Evolutionary conservation across 2,113 vertebrate species (phyloP).

Genomic region (Ellobius talpinus): DNA sequence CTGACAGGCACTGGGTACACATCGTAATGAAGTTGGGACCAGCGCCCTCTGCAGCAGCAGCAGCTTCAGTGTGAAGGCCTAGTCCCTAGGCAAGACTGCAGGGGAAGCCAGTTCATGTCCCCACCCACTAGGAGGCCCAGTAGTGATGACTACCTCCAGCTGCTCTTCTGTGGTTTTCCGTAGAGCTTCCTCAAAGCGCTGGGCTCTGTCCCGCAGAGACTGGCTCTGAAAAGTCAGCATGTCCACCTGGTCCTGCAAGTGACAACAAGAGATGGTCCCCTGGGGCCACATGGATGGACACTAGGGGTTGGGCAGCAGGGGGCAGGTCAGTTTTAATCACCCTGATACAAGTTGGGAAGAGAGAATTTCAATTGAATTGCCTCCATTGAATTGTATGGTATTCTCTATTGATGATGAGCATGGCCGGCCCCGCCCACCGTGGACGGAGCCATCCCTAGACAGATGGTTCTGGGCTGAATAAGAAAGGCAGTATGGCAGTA

Average conservation of each 20-base stretch:
- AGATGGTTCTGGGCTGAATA: not conserved
- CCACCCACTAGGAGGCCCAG: rapidly evolving
- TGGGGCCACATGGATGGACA: rapidly evolving
- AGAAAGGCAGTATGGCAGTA: not conserved
- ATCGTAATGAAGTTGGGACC: not conserved
- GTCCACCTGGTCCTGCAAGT: slow-evolving; percentile 96
- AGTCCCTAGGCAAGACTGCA: not conserved
- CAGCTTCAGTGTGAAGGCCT: not conserved
- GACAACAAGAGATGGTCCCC: not conserved
- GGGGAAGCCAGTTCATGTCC: not conserved
- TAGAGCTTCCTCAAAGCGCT: slow-evolving; percentile 97
- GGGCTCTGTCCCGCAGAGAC: slow-evolving; percentile 94
- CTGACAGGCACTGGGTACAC: not conserved
- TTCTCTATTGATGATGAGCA: not conserved
- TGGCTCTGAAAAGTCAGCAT: slow-evolving; percentile 98
- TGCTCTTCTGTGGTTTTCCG: slow-evolving; percentile 96
- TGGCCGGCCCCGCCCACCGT: not conserved
- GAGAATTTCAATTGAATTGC: not conserved
- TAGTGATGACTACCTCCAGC: slow-evolving; percentile 90
- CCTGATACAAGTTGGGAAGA: not conserved
- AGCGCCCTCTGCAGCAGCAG: rapidly evolving
- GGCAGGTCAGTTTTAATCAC: not conserved
- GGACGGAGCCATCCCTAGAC: not conserved
- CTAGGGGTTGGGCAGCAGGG: rapidly evolving
- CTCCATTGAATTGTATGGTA: not conserved